These are phyloP conservation scores for Uromys caudimaculatus DNA, from an alignment of 2,797 vertebrate genomes.

Conservation along the genomic window DNA sequence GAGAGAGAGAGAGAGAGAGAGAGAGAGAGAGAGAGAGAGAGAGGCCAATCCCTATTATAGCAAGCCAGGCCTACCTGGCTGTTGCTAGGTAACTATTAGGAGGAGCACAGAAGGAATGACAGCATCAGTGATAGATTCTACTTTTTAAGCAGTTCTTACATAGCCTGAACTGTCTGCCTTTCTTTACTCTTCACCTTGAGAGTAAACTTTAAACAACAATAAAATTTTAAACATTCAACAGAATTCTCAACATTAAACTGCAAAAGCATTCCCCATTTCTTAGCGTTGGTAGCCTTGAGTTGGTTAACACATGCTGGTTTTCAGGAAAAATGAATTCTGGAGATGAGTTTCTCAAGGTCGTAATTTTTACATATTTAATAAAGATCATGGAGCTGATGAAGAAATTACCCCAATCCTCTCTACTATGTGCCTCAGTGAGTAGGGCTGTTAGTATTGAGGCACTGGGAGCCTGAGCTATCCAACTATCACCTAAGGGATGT, in stretches of 20 bases:
- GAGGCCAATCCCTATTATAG: too few relatives aligned
- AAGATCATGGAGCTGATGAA: neutral
- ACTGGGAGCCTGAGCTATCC: neutral
- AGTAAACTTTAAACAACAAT: neutral
- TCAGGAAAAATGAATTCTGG: neutral
- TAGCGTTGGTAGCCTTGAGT: neutral
- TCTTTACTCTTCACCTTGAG: neutral
- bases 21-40: too few relatives aligned
- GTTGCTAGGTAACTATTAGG: too few relatives aligned
- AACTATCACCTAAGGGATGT: neutral
- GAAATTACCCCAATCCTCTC: neutral
- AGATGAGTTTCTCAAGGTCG: neutral
- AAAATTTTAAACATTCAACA: neutral
- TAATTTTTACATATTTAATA: neutral
- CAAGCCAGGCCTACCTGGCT: too few relatives aligned
- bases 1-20: too few relatives aligned
- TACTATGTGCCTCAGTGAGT: neutral
- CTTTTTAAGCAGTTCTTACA: neutral
- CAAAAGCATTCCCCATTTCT: neutral
- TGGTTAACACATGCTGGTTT: neutral
- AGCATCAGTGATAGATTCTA: neutral
- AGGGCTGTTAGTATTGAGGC: neutral
- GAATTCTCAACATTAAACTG: neutral
- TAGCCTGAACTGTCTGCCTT: neutral
- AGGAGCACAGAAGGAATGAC: too few relatives aligned